These are phyloP conservation scores for Xenentodon cancila DNA, from an alignment of 2,797 vertebrate species.

Conservation along the genomic window DNA sequence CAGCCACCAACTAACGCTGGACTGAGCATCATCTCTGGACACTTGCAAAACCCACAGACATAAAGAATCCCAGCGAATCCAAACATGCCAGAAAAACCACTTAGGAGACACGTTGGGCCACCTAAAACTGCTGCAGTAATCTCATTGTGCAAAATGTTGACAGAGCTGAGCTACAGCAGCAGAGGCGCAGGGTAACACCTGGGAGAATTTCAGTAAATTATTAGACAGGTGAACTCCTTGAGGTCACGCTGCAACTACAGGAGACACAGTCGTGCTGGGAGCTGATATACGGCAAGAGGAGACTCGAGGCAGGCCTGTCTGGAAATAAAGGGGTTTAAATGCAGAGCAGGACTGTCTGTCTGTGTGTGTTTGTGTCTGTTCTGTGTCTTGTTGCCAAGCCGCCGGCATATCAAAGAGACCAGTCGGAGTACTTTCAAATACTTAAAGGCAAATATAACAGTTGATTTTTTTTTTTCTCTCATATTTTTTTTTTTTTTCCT, in stretches of 20 bases:
- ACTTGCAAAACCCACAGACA: slow-evolving; percentile 40
- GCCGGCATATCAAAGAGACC: slow-evolving; percentile 52
- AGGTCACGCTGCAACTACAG: slow-evolving; percentile 43
- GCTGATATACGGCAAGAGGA: slow-evolving; percentile 38
- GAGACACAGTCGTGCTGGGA: slow-evolving; percentile 28
- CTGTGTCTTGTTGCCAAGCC: slow-evolving; percentile 56
- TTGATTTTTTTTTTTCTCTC: slow-evolving; percentile 19
- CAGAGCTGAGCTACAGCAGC: slow-evolving; percentile 30
- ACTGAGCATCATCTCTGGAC: slow-evolving; percentile 25
- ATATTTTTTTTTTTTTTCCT: slow-evolving; percentile 19
- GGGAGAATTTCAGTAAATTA: slow-evolving; percentile 57
- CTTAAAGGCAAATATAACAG: slow-evolving; percentile 46
- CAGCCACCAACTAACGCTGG: slow-evolving; percentile 17
- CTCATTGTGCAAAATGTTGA: slow-evolving; percentile 36
- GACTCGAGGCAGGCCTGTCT: slow-evolving; percentile 38
- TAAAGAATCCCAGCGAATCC: slow-evolving; percentile 22
- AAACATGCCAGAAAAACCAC: neutral
- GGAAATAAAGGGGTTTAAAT: slow-evolving; percentile 42
- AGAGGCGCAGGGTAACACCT: slow-evolving; percentile 43
- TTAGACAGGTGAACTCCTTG: slow-evolving; percentile 43
- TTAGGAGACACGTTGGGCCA: neutral
- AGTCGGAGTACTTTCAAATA: slow-evolving; percentile 20
- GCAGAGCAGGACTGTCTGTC: slow-evolving; percentile 10
- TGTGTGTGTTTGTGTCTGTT: slow-evolving; percentile 28
- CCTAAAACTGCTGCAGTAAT: neutral